Conservation (phyloP, 2,888 invertebrate genomes). For the Myopa testacea region DNA sequence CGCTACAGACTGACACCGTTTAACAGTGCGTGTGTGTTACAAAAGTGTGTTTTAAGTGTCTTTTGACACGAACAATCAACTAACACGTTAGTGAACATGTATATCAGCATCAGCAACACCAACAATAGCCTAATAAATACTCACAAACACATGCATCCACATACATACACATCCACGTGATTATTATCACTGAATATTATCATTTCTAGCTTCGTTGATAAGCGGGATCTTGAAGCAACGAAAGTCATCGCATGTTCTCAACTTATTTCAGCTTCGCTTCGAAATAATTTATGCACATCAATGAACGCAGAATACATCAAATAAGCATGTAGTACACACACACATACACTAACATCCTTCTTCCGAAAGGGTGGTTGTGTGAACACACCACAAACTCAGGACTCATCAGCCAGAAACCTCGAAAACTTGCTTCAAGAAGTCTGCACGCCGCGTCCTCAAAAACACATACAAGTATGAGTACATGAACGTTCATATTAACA, state of each 20-base stretch:
- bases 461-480: neutral
- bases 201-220: slow-evolving; percentile 10
- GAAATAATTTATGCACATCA: slow-evolving; percentile 33
- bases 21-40: too few relatives aligned
- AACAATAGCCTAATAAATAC: neutral
- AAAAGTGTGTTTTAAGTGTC: too few relatives aligned
- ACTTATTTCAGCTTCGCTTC: neutral
- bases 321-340: neutral
- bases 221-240: neutral
- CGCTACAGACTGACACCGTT: too few relatives aligned
- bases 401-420: too few relatives aligned
- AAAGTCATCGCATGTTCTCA: too few relatives aligned
- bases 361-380: too few relatives aligned
- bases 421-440: too few relatives aligned
- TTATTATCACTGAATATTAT: neutral
- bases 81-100: too few relatives aligned
- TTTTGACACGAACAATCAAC: too few relatives aligned
- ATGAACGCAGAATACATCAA: slow-evolving; percentile 10
- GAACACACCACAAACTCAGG: too few relatives aligned
- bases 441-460: too few relatives aligned
- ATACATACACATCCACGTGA: neutral
- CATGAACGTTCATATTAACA: neutral
- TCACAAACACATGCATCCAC: neutral
- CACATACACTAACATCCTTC: neutral
- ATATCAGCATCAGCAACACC: too few relatives aligned